Base-by-base conservation (phyloP, 2,888 invertebrate genomes). In the Proisotoma minuta region DNA sequence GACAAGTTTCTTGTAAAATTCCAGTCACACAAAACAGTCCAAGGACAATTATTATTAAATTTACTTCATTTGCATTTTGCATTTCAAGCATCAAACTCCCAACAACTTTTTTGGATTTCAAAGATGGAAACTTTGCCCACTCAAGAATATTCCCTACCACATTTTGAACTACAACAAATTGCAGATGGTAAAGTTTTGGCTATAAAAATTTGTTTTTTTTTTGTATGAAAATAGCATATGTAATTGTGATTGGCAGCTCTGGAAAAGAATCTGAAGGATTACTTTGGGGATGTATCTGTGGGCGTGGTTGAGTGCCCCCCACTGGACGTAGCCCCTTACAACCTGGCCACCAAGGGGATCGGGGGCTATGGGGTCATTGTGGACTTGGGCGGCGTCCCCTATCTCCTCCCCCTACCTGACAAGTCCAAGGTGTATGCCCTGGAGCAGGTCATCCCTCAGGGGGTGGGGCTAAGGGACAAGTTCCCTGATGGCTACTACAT, bases 241-340 rank as follows among this genome's bases (percentile, higher is more conserved):
- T 34, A 34, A 10, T 34, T 34, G 15, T 15, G 5, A 47, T 40
- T 58, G 40, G 12, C 56, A 72, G 72, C 59, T 26, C 34, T 72
- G 40, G 49, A 68, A 12, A 57, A 66, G 40, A 70, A 87, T 0
- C 79, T 96, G 62, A 78, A 77, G 27, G 79, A 80, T 51, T 88
- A 87, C 73, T 96, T 94, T 79, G 82, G 81, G 64, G 79, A 84
- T 58, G 89, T 87, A 26, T 76, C 77, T 29, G 91, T 91, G 1
- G 82, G 85, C 50, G 85, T 91, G n/a, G 87, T 86, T 12, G 86
- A 89, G 39, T 88, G 92, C 76, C 95, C 96, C 1, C 87, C 96
- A 80, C 82, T 97, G 68, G 88, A 85, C 1, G 78, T 86, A 76
- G 76, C 84, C 22, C 93, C 94, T 0, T 96, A 87, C 77, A 82